phyloP scores from a whole-genome alignment of 2,113 vertebrate species.

The Cryptomyrus ogoouensis region DNA sequence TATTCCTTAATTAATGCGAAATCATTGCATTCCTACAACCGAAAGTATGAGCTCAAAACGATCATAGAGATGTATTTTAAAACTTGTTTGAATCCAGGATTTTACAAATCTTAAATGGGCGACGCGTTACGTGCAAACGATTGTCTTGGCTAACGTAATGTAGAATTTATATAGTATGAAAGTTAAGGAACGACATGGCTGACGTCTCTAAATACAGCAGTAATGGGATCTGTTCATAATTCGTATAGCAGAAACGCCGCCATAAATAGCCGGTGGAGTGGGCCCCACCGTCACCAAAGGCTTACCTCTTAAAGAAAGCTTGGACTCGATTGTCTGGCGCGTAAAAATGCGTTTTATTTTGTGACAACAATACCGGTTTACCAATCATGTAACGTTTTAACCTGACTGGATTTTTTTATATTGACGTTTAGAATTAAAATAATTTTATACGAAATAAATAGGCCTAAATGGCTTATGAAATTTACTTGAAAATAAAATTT shows the following conservation, averaged over 20 bases:
- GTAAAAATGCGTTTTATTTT: background rate
- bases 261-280: background rate
- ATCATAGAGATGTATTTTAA: constrained; percentile 21
- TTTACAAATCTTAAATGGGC: constrained; percentile 39
- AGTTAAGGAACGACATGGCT: background rate
- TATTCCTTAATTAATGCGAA: background rate
- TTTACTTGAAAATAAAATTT: background rate
- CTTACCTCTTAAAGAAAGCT: background rate
- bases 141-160: background rate
- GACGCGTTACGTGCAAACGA: background rate
- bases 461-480: background rate
- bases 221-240: background rate
- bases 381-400: background rate
- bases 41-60: constrained; percentile 10
- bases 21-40: background rate
- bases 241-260: background rate
- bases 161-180: background rate
- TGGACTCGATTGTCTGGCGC: background rate
- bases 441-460: background rate
- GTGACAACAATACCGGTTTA: background rate
- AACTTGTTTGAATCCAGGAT: constrained; percentile 33
- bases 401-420: background rate
- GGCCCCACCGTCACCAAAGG: background rate
- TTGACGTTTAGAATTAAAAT: background rate
- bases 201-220: background rate